Evolutionary conservation across 2,113 vertebrate species (phyloP), one percentile per base, ranked within the genome.

Genomic region (Alexandromys fortis): DNA sequence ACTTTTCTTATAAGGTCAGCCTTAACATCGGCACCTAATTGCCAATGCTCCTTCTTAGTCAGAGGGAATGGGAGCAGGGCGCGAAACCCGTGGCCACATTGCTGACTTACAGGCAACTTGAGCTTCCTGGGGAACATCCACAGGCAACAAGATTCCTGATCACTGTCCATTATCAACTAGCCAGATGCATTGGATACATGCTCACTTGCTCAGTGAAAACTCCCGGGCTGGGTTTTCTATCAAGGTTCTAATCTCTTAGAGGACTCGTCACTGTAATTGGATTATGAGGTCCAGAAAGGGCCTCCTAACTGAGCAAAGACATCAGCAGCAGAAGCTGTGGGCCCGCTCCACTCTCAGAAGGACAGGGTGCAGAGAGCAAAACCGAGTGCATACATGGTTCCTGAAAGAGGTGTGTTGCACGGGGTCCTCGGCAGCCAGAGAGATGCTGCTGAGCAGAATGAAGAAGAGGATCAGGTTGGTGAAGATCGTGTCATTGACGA

Each of bases 391-490:
- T 99, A 99, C 99, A 98, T 99, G 98, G 97, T 99, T 99, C 98
- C 99, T 99, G 98, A 99, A 99, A 96, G 99, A 99, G 97, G 99
- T 98, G 91, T 99, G 99, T 93, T 99, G 98, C 75, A 99, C 99
- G 0, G 99, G 99, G 96, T 99, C 99, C 97, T 99, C 99, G 2
- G 99, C 99, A 61, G 99, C 99, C 98, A 99, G 98, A 88, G 99
- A 99, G 97, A 99, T 99, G 98, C 99, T 99, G 98, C 99, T 99
- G 97, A 99, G 99, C 98, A 99, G 98, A 97, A 99, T 99, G 99
- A 99, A 99, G 98, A 99, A 99, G 55, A 99, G 99, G 99, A 99
- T 99, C 98, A 99, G 99, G 99, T 99, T 99, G 98, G 99, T 99
- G 99, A 99, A 99, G 98, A 99, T 99, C 90, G 99, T 99, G 98